Base-by-base conservation (phyloP, 1,140 invertebrate genomes). In the Drosophila ficusphila region DNA sequence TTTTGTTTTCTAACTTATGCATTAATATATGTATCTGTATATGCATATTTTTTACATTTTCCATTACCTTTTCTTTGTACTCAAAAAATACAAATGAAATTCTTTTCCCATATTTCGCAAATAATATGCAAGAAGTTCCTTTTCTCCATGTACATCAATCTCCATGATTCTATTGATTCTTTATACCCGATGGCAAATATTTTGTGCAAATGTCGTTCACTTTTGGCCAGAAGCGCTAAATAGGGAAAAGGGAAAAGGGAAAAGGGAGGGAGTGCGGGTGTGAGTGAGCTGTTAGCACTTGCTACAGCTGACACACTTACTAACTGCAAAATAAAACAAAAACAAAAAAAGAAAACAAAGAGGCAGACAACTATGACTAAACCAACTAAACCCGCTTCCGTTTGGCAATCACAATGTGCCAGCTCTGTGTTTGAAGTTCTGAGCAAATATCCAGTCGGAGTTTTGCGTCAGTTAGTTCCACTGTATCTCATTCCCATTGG, bases 141-240 rank as follows among this genome's bases (percentile, higher is more conserved):
- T 46, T 56, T 47, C 18, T 14, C 18, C 8, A 2, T 36, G 33
- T 36, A 14, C 19, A 12, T 21, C 6, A n/a, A n/a, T n/a, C n/a
- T n/a, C n/a, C n/a, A 4, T 2, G 3, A n/a, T 23, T 4, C 9
- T 2, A 34, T 8, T 12, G 8, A 33, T 46, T 60, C 21, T 19
- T 14, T 23, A 38, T 31, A 16, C 1, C 12, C 12, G 16, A 4
- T 6, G 9, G 39, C 38, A 46, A 38, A 38, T 46, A 51, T 48
- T 51, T 56, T 69, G 1, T 69, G 39, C 33, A 71, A 72, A 73
- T 72, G 41, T 72, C 68, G 39, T 72, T 72, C 69, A 72, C 54
- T 72, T 72, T 48, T 47, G 68, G 44, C 41, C 57, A 62, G 25
- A 65, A 65, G 31, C 29, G 27, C 36, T 64, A 44, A 64, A 38